These are phyloP conservation scores for Chloroclysta siterata DNA, from an alignment of 2,888 invertebrate species.

Conservation along the genomic window DNA sequence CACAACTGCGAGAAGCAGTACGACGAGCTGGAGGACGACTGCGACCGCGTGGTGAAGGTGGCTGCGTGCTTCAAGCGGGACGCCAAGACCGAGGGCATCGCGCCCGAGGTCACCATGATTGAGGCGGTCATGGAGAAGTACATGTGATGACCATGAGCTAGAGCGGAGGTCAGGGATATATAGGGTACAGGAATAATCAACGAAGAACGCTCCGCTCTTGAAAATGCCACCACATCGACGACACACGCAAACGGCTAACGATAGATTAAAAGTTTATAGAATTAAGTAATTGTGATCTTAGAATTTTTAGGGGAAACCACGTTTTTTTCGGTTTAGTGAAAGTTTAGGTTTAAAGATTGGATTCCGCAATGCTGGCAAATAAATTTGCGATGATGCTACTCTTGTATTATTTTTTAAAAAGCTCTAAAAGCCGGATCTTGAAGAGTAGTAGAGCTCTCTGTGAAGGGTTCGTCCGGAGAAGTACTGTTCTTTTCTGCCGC, in stretches of 20 bases:
- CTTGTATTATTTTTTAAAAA: conserved; percentile 3
- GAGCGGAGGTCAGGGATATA: conserved; percentile 9
- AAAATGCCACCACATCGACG: neutral
- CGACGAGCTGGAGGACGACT: conserved; percentile 68
- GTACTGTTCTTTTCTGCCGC: too few species aligned
- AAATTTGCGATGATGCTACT: conserved; percentile 1
- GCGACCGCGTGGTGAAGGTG: conserved; percentile 71
- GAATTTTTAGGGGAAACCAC: neutral
- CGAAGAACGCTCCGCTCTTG: neutral
- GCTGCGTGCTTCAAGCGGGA: conserved; percentile 75
- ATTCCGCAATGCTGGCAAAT: neutral
- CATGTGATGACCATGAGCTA: conserved; percentile 31
- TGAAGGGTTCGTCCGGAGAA: too few species aligned
- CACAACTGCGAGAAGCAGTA: conserved; percentile 75
- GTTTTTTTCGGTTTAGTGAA: neutral
- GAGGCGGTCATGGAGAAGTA: conserved; percentile 76
- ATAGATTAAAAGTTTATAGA: conserved; percentile 8
- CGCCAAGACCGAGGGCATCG: conserved; percentile 68
- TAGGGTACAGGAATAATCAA: conserved; percentile 2
- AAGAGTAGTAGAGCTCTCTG: too few species aligned
- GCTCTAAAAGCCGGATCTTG: neutral
- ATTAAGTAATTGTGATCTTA: conserved; percentile 1
- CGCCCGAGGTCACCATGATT: conserved; percentile 76
- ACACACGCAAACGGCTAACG: conserved; percentile 1
- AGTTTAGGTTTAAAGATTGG: conserved; percentile 3